A percentile compares a stretch with the other conserved stretches of the same genome.
These are phyloP conservation scores for Tanypteryx hageni DNA, from an alignment of 2,888 invertebrate genomes.

Conservation along the genomic window DNA sequence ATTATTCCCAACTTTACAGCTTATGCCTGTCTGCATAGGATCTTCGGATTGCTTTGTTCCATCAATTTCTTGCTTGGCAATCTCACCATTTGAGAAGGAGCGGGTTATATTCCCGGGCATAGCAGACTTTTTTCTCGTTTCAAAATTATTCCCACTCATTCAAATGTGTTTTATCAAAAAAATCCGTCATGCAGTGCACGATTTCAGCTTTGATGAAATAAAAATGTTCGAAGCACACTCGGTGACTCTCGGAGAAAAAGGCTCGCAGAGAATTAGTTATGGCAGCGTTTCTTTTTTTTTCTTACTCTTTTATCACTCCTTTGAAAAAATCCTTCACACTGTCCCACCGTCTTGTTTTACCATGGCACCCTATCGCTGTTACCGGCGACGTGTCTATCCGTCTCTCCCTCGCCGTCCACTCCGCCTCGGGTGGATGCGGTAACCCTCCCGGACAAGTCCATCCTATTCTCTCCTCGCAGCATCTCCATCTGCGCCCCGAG, in stretches of 20 bases:
- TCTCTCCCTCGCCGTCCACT: neutral
- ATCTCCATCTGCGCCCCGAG: no score
- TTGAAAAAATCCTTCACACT: constrained; percentile 24
- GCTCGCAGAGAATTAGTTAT: constrained; percentile 16
- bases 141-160: no score
- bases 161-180: no score
- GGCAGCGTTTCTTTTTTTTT: neutral
- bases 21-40: no score
- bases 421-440: neutral
- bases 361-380: constrained; percentile 21
- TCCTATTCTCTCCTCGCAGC: neutral
- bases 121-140: no score
- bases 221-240: neutral
- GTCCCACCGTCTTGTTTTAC: constrained; percentile 25
- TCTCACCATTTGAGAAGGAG: no score
- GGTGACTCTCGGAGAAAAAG: neutral
- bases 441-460: constrained; percentile 4
- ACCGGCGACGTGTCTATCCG: constrained; percentile 26
- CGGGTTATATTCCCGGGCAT: no score
- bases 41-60: no score
- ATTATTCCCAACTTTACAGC: no score
- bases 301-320: constrained; percentile 24
- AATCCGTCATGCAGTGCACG: no score
- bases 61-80: no score
- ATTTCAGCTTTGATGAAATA: no score